Evolutionary conservation across 2,888 invertebrate species (phyloP).

Genomic region (Acrobasis repandana): DNA sequence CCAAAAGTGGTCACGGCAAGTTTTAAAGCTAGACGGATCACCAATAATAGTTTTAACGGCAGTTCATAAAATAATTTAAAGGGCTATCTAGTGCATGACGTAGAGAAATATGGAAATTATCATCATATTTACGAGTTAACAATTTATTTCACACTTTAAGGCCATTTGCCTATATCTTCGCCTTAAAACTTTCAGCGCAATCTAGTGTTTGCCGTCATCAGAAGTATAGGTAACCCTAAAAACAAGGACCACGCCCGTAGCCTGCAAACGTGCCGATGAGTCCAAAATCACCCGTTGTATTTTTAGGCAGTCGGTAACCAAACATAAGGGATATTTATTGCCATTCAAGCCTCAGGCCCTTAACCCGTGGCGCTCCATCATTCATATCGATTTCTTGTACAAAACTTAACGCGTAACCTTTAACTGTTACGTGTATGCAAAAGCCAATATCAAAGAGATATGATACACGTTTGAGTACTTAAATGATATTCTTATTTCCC

Average conservation of each 20-base stretch:
- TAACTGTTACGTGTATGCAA: constrained; percentile 9
- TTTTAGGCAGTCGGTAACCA: constrained; percentile 71
- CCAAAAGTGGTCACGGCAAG: too few relatives aligned
- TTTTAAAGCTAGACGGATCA: too few relatives aligned
- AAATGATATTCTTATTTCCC: too few relatives aligned
- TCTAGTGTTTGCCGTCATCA: background rate
- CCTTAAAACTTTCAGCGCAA: too few relatives aligned
- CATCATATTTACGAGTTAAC: too few relatives aligned
- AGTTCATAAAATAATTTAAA: too few relatives aligned
- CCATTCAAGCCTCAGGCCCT: constrained; percentile 49
- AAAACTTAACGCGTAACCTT: constrained; percentile 20
- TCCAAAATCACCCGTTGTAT: constrained; percentile 62
- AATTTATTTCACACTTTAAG: too few relatives aligned
- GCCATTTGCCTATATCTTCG: too few relatives aligned
- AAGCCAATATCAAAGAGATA: constrained; percentile 1
- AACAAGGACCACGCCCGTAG: constrained; percentile 31
- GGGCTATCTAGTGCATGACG: too few relatives aligned
- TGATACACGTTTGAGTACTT: too few relatives aligned
- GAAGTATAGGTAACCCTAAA: background rate
- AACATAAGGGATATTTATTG: constrained; percentile 74
- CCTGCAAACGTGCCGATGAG: constrained; percentile 60
- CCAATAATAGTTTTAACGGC: too few relatives aligned
- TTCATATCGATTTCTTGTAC: constrained; percentile 44
- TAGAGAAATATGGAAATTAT: too few relatives aligned
- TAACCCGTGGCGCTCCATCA: constrained; percentile 43